Base-by-base conservation (phyloP, 2,888 invertebrate genomes). In the Drosophila atripex region DNA sequence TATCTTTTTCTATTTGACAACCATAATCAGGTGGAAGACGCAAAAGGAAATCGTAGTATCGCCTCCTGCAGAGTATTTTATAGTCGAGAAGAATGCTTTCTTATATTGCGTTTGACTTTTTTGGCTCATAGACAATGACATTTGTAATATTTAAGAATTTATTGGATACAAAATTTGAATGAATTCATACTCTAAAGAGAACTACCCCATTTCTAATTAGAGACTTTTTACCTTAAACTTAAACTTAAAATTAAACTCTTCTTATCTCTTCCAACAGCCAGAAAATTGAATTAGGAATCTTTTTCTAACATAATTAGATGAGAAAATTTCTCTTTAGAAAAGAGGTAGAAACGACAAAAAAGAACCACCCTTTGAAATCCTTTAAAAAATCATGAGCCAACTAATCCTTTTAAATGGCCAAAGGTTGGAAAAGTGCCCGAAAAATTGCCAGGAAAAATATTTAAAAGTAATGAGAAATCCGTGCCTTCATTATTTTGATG, bases 401-500 rank as follows among this genome's bases (percentile, higher is more conserved):
- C 46, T 79, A 83, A 83, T 80, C 87, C 87, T 63, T 77, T 87
- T 87, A 87, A 83, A 83, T 71, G 68, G 70, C 71, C 72, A 71
- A 76, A 71, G 59, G 21, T 35, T 9, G 21, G 49, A 63, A 77
- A 75, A 77, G 51, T 63, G 18, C 58, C 70, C 55, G 47, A 76
- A 78, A 82, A 86, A 86, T 71, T 65, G 75, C 69, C 73, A 63
- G 61, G 16, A 71, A 75, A 83, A 78, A 72, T 74, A 75, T 78
- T 82, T 71, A 73, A 80, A 86, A 80, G 52, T 64, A 64, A 64
- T 64, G 64, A 72, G 87, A 83, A 87, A 87, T 85, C 87, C 59
- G 74, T 69, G 78, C 89, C 88, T 85, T 80, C 89, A 89, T 89
- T 89, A 89, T 79, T 77, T 78, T 89, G 84, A 89, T 89, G 88